Evolutionary conservation across 1,140 invertebrate species (phyloP).

Genomic region (Pachypeltis micranthus): DNA sequence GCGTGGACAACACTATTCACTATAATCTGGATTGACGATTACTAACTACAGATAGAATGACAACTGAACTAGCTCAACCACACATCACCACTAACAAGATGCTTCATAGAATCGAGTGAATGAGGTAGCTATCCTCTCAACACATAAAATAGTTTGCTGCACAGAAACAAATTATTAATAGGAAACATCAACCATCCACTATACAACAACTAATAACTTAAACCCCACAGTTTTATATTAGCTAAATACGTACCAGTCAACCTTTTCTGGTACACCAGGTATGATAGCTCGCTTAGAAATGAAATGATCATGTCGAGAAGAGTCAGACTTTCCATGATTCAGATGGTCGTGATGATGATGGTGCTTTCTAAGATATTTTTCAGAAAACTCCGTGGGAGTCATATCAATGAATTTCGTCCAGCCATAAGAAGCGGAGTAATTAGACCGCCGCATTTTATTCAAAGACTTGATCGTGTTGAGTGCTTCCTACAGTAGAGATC

Average conservation of each 20-base stretch:
- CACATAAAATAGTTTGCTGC: too few species aligned
- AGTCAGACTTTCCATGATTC: too few species aligned
- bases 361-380: constrained; percentile 36
- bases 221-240: not conserved
- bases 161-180: too few species aligned
- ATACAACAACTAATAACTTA: too few species aligned
- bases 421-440: constrained; percentile 50
- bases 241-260: constrained; percentile 29
- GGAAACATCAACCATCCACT: too few species aligned
- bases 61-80: too few species aligned
- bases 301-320: constrained; percentile 23
- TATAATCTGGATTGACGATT: too few species aligned
- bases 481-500: not conserved
- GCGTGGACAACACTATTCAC: too few species aligned
- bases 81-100: too few species aligned
- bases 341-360: constrained; percentile 28
- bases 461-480: not conserved
- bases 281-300: constrained; percentile 14
- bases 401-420: constrained; percentile 63
- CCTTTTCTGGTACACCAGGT: constrained; percentile 26
- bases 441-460: not conserved
- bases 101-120: too few species aligned
- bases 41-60: too few species aligned
- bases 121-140: too few species aligned
- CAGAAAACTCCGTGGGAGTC: constrained; percentile 53